Evolutionary conservation across 1,140 invertebrate species (phyloP), one percentile per base, ranked within the genome.

Genomic region (Sinonovacula constricta): DNA sequence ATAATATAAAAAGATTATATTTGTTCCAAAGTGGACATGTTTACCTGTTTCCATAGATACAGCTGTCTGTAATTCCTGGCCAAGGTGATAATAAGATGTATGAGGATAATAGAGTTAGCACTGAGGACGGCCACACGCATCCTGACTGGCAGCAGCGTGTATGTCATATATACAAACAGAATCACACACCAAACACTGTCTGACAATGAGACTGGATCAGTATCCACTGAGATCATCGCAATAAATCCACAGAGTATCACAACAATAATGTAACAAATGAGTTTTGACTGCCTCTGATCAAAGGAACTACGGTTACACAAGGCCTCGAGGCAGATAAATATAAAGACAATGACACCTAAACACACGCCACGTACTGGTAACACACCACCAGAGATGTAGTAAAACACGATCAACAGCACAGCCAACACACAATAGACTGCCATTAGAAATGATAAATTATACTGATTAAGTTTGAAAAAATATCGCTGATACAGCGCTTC

Each of bases 401-500:
- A 89, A 66, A 92, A 89, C 28, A 88, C 70, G 14, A 91, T 79
- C 70, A 97, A 91, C 0, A 94, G 92, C 33, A 95, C 78, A 45
- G 94, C 93, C 39, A 97, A 92, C 3, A 94, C 92, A 45, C 95
- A 92, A 15, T 97, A 90, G 30, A 97, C 92, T 4, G 93, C 94
- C 65, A 97, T 92, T 49, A 97, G 93, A 84, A 96, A 94, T 0
- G 95, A 96, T 92, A 97, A 94, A 90, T 96, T 97, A 83, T 94
- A 95, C 91, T 97, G 96, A 92, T 97, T 97, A 93, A 97, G 96
- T 74, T 96, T 95, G 68, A 97, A 93, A 89, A 97, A 97, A 91
- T 98, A 98, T 54, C 96, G 93, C 90, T 97, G 96, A 91, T 97
- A 97, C 57, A 97, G 91, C 93, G 95, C 95, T 91, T 97, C 96